Evolutionary conservation across 1,140 invertebrate genomes (phyloP).

Genomic region (Battus philenor): DNA sequence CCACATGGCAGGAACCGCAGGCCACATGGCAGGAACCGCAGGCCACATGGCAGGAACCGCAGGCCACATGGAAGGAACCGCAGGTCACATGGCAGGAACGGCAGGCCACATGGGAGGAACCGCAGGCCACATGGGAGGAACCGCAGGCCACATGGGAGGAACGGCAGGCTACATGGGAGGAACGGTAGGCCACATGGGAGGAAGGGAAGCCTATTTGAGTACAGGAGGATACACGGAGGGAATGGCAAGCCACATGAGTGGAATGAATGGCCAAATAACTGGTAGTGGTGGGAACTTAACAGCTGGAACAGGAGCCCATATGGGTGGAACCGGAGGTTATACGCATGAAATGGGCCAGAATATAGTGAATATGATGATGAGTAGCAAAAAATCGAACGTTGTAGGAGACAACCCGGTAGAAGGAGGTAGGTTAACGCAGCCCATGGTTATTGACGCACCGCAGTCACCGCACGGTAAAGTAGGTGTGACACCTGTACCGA

Average conservation of each 20-base stretch:
- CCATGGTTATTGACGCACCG: slow-evolving; percentile 27
- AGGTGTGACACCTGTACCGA: slow-evolving; percentile 20
- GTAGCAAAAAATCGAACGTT: slow-evolving; percentile 16
- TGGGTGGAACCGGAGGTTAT: background rate
- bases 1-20: too few species aligned
- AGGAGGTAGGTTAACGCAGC: slow-evolving; percentile 10
- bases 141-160: too few species aligned
- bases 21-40: too few species aligned
- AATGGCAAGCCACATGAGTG: slow-evolving; percentile 22
- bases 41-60: too few species aligned
- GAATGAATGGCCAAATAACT: slow-evolving; percentile 35
- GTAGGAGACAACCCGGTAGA: slow-evolving; percentile 1
- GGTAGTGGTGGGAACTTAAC: background rate
- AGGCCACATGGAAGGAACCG: too few species aligned
- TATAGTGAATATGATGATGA: slow-evolving; percentile 8
- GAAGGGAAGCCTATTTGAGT: too few species aligned
- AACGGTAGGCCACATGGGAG: too few species aligned
- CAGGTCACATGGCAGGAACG: too few species aligned
- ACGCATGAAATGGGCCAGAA: slow-evolving; percentile 2
- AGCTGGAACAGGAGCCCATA: slow-evolving; percentile 13
- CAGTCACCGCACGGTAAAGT: slow-evolving; percentile 33
- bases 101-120: too few species aligned
- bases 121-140: too few species aligned
- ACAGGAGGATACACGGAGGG: too few species aligned
- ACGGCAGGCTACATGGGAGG: too few species aligned